A percentile compares a stretch with the other conserved stretches of the same genome.
Evolutionary conservation across 2,888 invertebrate genomes (phyloP).

Genomic region (Machimus rusticus): DNA sequence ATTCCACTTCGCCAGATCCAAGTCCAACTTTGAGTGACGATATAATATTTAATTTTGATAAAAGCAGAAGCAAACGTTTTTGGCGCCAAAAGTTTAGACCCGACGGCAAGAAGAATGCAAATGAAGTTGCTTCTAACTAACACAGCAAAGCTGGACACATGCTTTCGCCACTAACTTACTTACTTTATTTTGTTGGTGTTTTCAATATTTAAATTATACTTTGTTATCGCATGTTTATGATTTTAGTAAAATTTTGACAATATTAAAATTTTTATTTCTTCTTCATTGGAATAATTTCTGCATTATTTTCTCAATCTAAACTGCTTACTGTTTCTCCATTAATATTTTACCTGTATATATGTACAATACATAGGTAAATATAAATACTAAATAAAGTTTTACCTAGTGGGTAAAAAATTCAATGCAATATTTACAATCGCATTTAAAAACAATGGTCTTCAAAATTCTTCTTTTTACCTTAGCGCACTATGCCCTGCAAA

Average conservation of each 20-base stretch:
- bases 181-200: background rate
- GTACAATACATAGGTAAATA: no score
- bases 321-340: background rate
- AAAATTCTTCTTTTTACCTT: no score
- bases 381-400: no score
- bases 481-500: no score
- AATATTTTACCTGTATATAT: background rate
- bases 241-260: background rate
- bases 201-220: background rate
- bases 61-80: conserved; percentile 60
- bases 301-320: background rate
- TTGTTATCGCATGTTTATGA: background rate
- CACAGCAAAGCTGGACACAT: background rate
- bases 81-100: conserved; percentile 63
- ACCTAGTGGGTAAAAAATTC: no score
- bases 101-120: conserved; percentile 53
- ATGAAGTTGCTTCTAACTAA: conserved; percentile 17
- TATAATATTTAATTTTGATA: background rate
- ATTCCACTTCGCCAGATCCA: background rate
- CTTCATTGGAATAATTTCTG: background rate
- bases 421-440: no score
- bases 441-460: no score
- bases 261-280: background rate
- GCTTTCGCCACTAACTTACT: background rate
- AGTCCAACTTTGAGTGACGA: background rate